Evolutionary conservation across 2,888 invertebrate species (phyloP), one percentile per base, ranked within the genome.

Genomic region (Gastrophysa polygoni): DNA sequence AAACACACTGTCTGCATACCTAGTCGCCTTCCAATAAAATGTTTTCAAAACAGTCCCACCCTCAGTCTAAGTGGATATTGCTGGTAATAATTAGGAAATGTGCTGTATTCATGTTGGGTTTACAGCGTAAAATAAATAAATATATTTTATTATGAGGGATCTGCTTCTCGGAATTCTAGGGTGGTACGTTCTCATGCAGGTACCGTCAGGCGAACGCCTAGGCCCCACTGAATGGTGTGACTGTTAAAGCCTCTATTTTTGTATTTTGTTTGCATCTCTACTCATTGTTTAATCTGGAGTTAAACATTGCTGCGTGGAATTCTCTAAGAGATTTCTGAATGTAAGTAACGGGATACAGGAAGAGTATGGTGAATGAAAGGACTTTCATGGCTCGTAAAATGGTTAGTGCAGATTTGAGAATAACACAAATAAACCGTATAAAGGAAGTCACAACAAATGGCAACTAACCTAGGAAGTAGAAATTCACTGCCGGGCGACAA

Each of bases 41-140:
- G 38, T 14, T 6, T 11, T 14, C 38, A 1, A 10, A 32, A 32
- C 10, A 5, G 6, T 32, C 29, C 29, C 29, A 32, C 29, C 38
- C 38, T 14, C 14, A 14, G 38, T 38, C 38, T 38, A 38, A 52
- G 48, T 52, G 38, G 47, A 17, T 50, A 52, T 59, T 24, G 38
- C 48, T 57, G 46, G 57, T 51, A 24, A 52, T 57, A 57, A 57
- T 61, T 55, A 51, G 54, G 43, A 59, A 58, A 48, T 48, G 57
- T 62, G 50, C 48, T 58, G 48, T 29, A 55, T 56, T 56, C 63
- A 49, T 55, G 58, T 54, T 59, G 17, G 43, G 54, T 54, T 43
- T 43, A 54, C 54, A 54, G 62, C 60, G 58, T 62, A 62, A 65
- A 66, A 63, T 68, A 68, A 68, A 68, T 68, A 68, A 67, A 64